Conservation (phyloP, 2,113 vertebrate species). For the Tichodroma muraria region DNA sequence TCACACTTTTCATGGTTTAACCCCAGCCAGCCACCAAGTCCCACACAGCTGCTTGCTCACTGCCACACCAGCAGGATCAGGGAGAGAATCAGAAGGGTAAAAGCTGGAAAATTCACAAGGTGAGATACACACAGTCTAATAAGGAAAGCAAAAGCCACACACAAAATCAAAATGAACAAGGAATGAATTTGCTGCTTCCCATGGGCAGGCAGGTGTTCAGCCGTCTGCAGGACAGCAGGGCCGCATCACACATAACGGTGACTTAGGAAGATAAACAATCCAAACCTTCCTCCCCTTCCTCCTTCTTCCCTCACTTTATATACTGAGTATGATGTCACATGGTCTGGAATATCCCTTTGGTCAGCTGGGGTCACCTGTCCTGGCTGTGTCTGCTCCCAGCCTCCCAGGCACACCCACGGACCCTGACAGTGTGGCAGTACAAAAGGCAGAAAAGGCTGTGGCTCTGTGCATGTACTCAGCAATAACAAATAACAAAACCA, state of each 20-base stretch:
- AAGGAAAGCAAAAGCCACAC: background rate
- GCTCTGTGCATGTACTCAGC: background rate
- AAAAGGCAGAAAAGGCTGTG: background rate
- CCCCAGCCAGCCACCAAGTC: background rate
- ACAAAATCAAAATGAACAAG: background rate
- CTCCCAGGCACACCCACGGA: background rate
- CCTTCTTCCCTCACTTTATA: background rate
- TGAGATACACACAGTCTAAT: background rate
- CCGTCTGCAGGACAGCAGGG: background rate
- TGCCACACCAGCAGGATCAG: background rate
- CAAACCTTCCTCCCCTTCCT: background rate
- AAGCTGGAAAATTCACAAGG: background rate
- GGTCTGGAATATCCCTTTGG: background rate
- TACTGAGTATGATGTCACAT: background rate
- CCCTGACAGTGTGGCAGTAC: fast-evolving
- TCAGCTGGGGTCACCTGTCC: background rate
- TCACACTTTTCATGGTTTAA: background rate
- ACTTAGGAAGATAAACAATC: background rate
- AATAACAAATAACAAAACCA: background rate
- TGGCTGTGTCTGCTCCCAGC: background rate
- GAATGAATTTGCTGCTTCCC: background rate
- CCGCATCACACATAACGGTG: fast-evolving
- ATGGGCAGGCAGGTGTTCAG: background rate
- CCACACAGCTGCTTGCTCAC: fast-evolving
- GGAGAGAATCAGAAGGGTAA: background rate